These are phyloP conservation scores for Hipposideros larvatus DNA, from an alignment of 2,797 vertebrate genomes.

Conservation along the genomic window DNA sequence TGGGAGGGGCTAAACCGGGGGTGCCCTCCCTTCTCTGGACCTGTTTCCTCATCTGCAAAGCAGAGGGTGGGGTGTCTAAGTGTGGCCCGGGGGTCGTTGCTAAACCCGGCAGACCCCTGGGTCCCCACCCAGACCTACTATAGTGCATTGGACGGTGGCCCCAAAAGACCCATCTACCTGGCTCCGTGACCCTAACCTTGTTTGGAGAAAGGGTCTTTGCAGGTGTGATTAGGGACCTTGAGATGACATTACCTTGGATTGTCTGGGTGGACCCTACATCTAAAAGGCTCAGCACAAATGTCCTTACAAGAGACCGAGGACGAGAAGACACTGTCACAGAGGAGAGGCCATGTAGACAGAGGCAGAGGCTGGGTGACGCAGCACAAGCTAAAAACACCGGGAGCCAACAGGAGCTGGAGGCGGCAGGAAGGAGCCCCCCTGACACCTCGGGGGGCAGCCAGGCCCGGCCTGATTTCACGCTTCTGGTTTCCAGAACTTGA, in stretches of 20 bases:
- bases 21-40: too few relatives aligned
- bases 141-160: rapidly evolving
- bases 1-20: rapidly evolving
- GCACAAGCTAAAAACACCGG: neutral
- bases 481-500: neutral
- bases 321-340: too few relatives aligned
- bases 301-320: neutral
- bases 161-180: rapidly evolving
- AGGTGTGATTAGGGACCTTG: neutral
- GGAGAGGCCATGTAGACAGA: rapidly evolving
- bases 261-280: rapidly evolving
- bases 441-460: rapidly evolving
- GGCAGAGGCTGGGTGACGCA: rapidly evolving
- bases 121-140: neutral
- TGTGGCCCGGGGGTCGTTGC: too few relatives aligned
- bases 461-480: neutral
- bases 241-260: neutral
- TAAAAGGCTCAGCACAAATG: neutral
- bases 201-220: neutral
- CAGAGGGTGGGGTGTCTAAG: neutral
- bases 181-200: rapidly evolving
- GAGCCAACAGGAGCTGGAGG: neutral
- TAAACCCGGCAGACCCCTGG: rapidly evolving
- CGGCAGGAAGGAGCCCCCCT: neutral
- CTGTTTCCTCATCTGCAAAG: neutral